These are phyloP conservation scores for Saccostrea echinata DNA, from an alignment of 1,140 invertebrate species.

Conservation along the genomic window DNA sequence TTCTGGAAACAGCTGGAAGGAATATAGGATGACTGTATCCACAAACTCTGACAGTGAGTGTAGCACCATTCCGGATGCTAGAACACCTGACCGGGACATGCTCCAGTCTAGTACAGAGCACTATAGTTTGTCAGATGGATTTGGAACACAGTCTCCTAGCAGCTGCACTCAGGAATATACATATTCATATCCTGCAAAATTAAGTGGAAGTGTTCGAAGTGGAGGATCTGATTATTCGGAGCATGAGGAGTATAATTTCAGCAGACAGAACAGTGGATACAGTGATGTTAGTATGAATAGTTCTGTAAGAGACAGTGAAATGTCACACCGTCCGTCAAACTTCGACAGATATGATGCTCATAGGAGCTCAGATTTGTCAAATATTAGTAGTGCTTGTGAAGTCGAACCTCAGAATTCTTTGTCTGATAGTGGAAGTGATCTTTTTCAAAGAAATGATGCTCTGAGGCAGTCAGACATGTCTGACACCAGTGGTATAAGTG, in stretches of 20 bases:
- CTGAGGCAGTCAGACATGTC: conserved; percentile 64
- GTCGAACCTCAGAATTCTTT: conserved; percentile 49
- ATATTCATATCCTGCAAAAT: conserved; percentile 39
- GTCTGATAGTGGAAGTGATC: conserved; percentile 55
- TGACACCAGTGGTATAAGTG: conserved; percentile 66
- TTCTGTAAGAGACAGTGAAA: conserved; percentile 38
- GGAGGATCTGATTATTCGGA: not conserved
- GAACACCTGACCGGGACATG: conserved; percentile 4
- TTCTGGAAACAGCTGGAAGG: conserved; percentile 30
- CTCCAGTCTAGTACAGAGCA: conserved; percentile 27
- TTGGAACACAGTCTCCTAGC: conserved; percentile 50
- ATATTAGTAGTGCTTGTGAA: conserved; percentile 53
- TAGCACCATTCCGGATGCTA: conserved; percentile 30
- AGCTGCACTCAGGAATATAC: conserved; percentile 40
- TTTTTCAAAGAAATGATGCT: conserved; percentile 60
- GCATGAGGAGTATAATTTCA: conserved; percentile 53
- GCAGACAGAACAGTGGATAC: conserved; percentile 46
- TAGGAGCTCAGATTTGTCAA: conserved; percentile 41
- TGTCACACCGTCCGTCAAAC: conserved; percentile 38
- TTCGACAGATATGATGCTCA: conserved; percentile 53
- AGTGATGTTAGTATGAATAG: not conserved
- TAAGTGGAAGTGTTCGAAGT: conserved; percentile 13
- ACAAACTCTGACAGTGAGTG: conserved; percentile 40
- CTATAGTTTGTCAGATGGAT: conserved; percentile 33
- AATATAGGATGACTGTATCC: conserved; percentile 44